These are phyloP conservation scores for Thomomys bottae DNA, from an alignment of 2,113 vertebrate species.

Conservation along the genomic window DNA sequence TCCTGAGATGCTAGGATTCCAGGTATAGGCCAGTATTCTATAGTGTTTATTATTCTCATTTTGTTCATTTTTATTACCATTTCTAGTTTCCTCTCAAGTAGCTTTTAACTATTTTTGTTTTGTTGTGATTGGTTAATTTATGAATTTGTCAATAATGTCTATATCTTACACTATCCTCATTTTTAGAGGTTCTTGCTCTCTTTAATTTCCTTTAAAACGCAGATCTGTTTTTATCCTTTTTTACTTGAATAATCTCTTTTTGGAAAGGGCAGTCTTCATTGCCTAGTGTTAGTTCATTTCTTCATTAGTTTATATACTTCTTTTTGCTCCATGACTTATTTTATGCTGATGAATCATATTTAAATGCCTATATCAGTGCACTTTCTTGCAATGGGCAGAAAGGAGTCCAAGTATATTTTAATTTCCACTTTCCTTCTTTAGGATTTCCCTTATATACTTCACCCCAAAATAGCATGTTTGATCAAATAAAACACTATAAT, in stretches of 20 bases:
- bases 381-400: slow-evolving; percentile 4
- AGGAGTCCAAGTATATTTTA: background rate
- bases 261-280: background rate
- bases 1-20: too few species aligned
- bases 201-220: background rate
- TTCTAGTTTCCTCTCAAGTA: background rate
- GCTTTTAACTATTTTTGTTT: background rate
- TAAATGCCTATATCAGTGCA: background rate
- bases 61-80: background rate
- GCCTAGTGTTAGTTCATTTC: background rate
- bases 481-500: too few species aligned
- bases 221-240: background rate
- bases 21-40: background rate
- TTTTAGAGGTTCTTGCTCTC: background rate
- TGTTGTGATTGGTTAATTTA: too few species aligned
- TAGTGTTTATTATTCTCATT: background rate
- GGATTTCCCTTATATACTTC: background rate
- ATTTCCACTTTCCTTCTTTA: background rate
- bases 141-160: background rate
- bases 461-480: too few species aligned
- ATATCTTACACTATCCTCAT: background rate
- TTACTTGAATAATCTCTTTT: background rate
- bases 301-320: background rate
- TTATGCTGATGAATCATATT: background rate
- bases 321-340: background rate